phyloP scores from a whole-genome alignment of 2,888 invertebrate genomes.

The Dicycla oo region DNA sequence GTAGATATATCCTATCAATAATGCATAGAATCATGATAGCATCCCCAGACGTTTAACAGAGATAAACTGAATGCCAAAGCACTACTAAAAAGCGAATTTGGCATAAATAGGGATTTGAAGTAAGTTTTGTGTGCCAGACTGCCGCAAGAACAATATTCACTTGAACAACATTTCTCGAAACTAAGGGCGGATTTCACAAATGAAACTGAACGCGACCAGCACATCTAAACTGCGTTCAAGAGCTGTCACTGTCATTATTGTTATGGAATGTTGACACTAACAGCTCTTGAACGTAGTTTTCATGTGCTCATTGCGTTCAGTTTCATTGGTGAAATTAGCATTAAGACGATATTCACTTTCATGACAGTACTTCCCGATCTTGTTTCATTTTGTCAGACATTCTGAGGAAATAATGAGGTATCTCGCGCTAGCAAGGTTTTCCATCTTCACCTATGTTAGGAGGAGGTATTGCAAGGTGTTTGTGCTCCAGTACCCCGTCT shows the following conservation, averaged over 20 bases:
- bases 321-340: too few species aligned
- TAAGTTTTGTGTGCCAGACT: constrained; percentile 36
- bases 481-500: not conserved
- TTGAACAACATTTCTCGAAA: constrained; percentile 14
- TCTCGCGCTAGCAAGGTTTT: not conserved
- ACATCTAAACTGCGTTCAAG: too few species aligned
- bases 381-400: not conserved
- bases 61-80: constrained; percentile 22
- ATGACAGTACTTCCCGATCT: not conserved
- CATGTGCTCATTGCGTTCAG: too few species aligned
- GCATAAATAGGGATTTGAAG: constrained; percentile 20
- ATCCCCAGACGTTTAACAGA: not conserved
- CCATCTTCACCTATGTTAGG: not conserved
- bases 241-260: too few species aligned
- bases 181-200: too few species aligned
- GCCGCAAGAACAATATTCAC: constrained; percentile 8
- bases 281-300: too few species aligned
- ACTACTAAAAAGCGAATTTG: constrained; percentile 29
- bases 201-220: too few species aligned
- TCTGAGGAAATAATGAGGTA: not conserved
- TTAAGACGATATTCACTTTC: not conserved
- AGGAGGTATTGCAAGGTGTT: not conserved
- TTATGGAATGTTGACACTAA: too few species aligned
- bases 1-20: not conserved
- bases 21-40: not conserved